Conservation (phyloP, 1,140 invertebrate species). For the Drosophila arizonae region DNA sequence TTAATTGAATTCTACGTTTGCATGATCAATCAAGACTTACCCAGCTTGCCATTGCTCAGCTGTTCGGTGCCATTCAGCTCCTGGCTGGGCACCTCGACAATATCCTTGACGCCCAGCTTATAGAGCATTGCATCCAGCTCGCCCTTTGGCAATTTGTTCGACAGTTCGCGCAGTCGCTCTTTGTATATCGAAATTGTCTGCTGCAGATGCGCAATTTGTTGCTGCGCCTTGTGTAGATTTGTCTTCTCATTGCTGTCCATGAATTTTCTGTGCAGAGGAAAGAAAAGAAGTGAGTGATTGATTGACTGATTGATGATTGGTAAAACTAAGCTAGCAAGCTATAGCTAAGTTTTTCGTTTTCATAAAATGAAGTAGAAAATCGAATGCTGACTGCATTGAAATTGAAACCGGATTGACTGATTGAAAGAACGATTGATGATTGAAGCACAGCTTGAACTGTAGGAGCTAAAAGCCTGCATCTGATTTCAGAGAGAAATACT, state of each 20-base stretch:
- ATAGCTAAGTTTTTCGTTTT: no score
- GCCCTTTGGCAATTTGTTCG: constrained; percentile 76
- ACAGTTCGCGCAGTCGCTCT: constrained; percentile 83
- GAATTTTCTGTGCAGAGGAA: constrained; percentile 62
- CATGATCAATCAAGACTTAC: constrained; percentile 33
- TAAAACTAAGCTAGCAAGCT: no score
- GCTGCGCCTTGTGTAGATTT: constrained; percentile 84
- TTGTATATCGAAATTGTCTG: constrained; percentile 84
- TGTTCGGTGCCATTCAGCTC: constrained; percentile 55
- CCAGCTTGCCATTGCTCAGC: constrained; percentile 71
- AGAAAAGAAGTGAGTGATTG: background rate
- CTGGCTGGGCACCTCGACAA: constrained; percentile 63
- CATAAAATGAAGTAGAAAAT: no score
- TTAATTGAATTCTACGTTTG: background rate
- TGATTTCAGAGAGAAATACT: no score
- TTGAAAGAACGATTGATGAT: no score
- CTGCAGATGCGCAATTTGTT: constrained; percentile 84
- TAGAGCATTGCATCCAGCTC: constrained; percentile 78
- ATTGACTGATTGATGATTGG: no score
- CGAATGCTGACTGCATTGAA: no score
- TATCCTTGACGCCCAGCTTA: constrained; percentile 77
- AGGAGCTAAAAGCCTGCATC: no score
- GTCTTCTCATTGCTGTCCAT: constrained; percentile 83
- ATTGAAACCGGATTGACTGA: no score
- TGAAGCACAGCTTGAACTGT: no score